phyloP scores from a whole-genome alignment of 2,888 invertebrate genomes.

The Archips xylosteana region DNA sequence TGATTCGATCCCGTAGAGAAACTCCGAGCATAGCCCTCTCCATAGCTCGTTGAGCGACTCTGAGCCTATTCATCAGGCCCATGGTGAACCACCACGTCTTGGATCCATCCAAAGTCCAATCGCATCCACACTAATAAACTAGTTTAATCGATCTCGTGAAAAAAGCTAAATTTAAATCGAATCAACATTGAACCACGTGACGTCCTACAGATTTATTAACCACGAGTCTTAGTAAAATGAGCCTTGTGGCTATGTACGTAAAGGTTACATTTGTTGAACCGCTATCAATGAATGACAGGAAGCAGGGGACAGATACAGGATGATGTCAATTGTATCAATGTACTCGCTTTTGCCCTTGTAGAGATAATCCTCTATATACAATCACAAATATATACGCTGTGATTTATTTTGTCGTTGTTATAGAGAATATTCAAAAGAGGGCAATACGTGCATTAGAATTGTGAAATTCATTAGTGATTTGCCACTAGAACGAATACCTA shows the following conservation, averaged over 20 bases:
- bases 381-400: not conserved
- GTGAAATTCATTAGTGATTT: too few species aligned
- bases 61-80: too few species aligned
- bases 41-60: too few species aligned
- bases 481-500: too few species aligned
- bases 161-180: conserved; percentile 38
- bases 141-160: conserved; percentile 9
- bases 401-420: not conserved
- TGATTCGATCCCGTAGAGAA: too few species aligned
- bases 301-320: conserved; percentile 65
- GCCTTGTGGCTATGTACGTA: conserved; percentile 48
- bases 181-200: conserved; percentile 24
- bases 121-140: too few species aligned
- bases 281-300: conserved; percentile 66
- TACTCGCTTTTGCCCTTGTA: conserved; percentile 66
- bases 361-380: conserved; percentile 67
- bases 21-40: too few species aligned
- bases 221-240: conserved; percentile 41
- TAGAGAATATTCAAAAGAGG: too few species aligned
- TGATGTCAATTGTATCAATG: conserved; percentile 71
- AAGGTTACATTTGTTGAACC: conserved; percentile 43
- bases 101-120: too few species aligned
- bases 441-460: too few species aligned
- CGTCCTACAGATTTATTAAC: conserved; percentile 37
- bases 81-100: too few species aligned